These are phyloP conservation scores for Gorsachius magnificus DNA, from an alignment of 2,797 vertebrate species.

Conservation along the genomic window DNA sequence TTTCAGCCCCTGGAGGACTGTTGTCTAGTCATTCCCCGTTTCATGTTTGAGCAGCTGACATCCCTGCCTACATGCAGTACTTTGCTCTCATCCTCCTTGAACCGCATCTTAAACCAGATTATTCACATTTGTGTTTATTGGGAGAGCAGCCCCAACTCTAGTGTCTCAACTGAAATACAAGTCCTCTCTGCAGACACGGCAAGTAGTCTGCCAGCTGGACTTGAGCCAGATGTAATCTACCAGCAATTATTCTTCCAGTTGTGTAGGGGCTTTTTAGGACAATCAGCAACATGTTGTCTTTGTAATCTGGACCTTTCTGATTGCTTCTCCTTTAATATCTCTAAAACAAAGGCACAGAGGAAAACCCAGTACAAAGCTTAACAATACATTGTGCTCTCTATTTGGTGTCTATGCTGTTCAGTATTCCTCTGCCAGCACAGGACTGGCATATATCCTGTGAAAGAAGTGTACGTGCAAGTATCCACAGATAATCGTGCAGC, in stretches of 20 bases:
- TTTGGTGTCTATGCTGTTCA: background rate
- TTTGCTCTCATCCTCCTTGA: background rate
- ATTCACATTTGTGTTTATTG: background rate
- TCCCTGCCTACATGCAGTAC: background rate
- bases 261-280: background rate
- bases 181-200: background rate
- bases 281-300: background rate
- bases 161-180: background rate
- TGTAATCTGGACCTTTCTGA: background rate
- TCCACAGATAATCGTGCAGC: background rate
- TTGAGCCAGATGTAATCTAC: background rate
- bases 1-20: background rate
- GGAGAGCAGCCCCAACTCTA: background rate
- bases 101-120: background rate
- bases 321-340: background rate
- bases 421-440: background rate
- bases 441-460: fast-evolving
- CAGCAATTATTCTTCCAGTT: background rate
- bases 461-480: background rate
- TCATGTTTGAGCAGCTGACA: background rate
- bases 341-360: background rate
- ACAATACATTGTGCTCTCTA: background rate
- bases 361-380: background rate
- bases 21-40: background rate
- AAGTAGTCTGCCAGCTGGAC: background rate